Percentiles rank a stretch among this genome's conserved stretches.
phyloP scores from a whole-genome alignment of 1,140 invertebrate species.

The Lepidurus arcticus region DNA sequence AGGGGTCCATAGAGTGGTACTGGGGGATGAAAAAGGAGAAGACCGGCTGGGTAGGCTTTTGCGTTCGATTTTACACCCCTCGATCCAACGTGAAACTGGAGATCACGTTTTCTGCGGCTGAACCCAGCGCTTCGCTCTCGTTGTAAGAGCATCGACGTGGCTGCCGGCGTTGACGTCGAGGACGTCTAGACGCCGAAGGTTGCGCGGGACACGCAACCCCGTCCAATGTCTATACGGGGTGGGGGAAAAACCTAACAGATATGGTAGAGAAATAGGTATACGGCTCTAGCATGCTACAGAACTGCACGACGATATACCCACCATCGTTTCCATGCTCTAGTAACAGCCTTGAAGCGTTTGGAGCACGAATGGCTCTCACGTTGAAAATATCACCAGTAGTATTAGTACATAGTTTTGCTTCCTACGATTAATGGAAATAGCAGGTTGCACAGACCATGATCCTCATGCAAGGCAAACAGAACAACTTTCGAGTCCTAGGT shows the following conservation, averaged over 20 bases:
- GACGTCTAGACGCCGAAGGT: slow-evolving; percentile 20
- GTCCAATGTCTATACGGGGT: not conserved
- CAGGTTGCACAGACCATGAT: not conserved
- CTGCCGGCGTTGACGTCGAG: not conserved
- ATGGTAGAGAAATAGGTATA: not conserved
- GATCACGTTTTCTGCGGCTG: not conserved
- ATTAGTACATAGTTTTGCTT: not conserved
- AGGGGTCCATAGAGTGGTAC: not conserved
- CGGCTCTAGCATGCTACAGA: not conserved
- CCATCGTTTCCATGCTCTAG: not conserved
- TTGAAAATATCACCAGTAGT: not conserved
- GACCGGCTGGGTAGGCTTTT: not conserved
- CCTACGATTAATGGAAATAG: slow-evolving; percentile 5
- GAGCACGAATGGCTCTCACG: not conserved
- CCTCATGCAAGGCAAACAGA: too few relatives aligned
- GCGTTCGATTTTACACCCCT: slow-evolving; percentile 8
- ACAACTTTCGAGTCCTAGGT: too few relatives aligned
- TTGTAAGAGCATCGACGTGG: slow-evolving; percentile 6
- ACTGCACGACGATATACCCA: not conserved
- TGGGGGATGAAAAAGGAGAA: slow-evolving; percentile 6
- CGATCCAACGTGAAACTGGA: not conserved
- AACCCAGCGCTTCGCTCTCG: not conserved
- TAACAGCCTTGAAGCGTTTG: slow-evolving; percentile 1
- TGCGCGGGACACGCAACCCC: not conserved
- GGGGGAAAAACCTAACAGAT: not conserved